phyloP scores from a whole-genome alignment of 30 jellyfish, hydroid and myxozoan species.

The Chironex yamaguchii region DNA sequence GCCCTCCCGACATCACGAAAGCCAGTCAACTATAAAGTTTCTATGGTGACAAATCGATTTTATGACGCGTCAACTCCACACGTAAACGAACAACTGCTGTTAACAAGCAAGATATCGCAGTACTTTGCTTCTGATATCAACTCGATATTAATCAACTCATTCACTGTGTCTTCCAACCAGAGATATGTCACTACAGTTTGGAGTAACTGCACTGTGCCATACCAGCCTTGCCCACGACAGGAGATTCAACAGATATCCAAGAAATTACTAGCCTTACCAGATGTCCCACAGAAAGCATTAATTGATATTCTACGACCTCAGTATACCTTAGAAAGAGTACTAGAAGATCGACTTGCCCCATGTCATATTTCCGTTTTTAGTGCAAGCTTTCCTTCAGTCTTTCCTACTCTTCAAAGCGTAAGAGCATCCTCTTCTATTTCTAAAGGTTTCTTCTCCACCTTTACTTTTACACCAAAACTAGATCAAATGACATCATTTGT shows the following conservation, averaged over 20 bases:
- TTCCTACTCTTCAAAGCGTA: too few relatives aligned
- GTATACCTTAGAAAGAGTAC: not conserved
- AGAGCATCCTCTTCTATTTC: constrained; percentile 31
- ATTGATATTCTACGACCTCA: not conserved
- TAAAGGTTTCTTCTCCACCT: constrained; percentile 3
- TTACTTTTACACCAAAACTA: not conserved
- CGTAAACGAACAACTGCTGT: constrained; percentile 38
- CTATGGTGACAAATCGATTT: constrained; percentile 51
- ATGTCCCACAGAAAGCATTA: not conserved
- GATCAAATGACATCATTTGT: not conserved
- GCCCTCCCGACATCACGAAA: constrained; percentile 23
- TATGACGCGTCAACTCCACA: constrained; percentile 4
- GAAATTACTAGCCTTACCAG: not conserved
- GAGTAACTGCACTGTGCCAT: not conserved
- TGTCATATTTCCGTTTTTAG: not conserved
- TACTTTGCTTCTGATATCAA: not conserved
- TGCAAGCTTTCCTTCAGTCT: too few relatives aligned
- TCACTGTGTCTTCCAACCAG: not conserved
- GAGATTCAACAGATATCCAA: not conserved
- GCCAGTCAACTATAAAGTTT: constrained; percentile 45
- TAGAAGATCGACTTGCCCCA: not conserved
- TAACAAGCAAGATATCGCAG: constrained; percentile 2
- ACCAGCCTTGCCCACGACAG: not conserved
- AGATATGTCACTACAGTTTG: not conserved
- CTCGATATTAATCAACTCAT: not conserved